Conservation (phyloP, 2,113 vertebrate genomes). For the Apeltes quadracus region DNA sequence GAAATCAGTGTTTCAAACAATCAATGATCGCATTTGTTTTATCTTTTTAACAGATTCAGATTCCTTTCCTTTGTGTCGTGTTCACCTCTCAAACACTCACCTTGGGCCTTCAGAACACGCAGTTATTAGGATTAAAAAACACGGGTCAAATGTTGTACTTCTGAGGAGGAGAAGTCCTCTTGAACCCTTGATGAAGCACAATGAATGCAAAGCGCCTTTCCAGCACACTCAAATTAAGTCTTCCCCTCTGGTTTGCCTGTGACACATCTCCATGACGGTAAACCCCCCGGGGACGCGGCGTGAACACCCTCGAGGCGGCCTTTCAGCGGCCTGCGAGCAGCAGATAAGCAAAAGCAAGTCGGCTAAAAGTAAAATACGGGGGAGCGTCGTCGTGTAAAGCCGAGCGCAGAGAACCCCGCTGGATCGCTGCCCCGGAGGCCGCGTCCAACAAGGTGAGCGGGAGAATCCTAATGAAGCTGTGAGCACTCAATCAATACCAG, state of each 20-base stretch:
- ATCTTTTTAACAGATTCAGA: too few relatives aligned
- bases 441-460: constrained; percentile 58
- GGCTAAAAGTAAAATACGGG: constrained; percentile 55
- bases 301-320: constrained; percentile 47
- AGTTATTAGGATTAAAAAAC: not conserved
- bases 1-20: too few relatives aligned
- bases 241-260: constrained; percentile 39
- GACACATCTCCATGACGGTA: constrained; percentile 55
- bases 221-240: constrained; percentile 49
- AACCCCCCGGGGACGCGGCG: constrained; percentile 21
- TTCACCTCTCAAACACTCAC: not conserved
- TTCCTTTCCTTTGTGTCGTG: not conserved
- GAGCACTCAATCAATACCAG: constrained; percentile 70
- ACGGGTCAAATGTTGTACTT: constrained; percentile 11
- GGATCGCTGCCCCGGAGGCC: constrained; percentile 47
- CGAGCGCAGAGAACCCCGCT: constrained; percentile 36
- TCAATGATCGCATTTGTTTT: too few relatives aligned
- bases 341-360: constrained; percentile 64
- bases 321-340: constrained; percentile 53
- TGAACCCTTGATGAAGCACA: constrained; percentile 21
- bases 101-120: not conserved
- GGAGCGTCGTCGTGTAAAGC: constrained; percentile 56
- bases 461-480: constrained; percentile 76
- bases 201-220: constrained; percentile 26
- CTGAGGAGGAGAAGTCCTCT: constrained; percentile 5